Evolutionary conservation across 2,797 vertebrate species (phyloP), one percentile per base, ranked within the genome.

Genomic region (Chromis chromis): DNA sequence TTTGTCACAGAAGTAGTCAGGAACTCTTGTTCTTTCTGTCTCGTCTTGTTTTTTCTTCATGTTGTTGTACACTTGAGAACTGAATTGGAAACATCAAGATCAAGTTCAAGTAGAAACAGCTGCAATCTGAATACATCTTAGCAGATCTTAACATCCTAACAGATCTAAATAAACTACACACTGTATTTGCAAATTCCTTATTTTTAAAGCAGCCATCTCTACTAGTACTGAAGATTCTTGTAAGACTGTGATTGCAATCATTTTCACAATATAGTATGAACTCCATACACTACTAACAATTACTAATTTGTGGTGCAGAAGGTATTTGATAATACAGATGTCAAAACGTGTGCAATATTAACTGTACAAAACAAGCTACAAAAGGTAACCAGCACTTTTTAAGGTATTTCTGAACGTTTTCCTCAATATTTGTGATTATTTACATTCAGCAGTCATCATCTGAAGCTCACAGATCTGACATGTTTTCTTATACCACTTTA

Each of bases 91-190:
- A 33, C 53, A 22, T 53, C 22, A 65, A 11, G 17, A 65, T 53
- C 19, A 40, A 65, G 49, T 25, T 39, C 28, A 52, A 64, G 62
- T 52, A 33, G 16, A 50, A 65, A 52, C 22, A 65, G 63, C 63
- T 65, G 63, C 19, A 48, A 54, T 57, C 21, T 48, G 42, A 68
- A 57, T 28, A 57, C 28, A 48, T 31, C 28, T 31, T 31, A 31
- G 28, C 28, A 31, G 2, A 31, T 31, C 28, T 31, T 31, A 31
- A 31, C 2, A 31, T 33, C 21, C 10, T 33, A 33, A 33, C 46
- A 66, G 39, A 42, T 9, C 19, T 46, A 49, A 73, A 44, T 44
- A 54, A 27, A 54, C 19, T 7, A 40, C 22, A 19, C 9, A n/a
- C 3, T 31, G 12, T 8, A n/a, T 21, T 6, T 44, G 13, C 16